Base-by-base conservation (phyloP, 2,113 vertebrate species). In the Tenrec ecaudatus region DNA sequence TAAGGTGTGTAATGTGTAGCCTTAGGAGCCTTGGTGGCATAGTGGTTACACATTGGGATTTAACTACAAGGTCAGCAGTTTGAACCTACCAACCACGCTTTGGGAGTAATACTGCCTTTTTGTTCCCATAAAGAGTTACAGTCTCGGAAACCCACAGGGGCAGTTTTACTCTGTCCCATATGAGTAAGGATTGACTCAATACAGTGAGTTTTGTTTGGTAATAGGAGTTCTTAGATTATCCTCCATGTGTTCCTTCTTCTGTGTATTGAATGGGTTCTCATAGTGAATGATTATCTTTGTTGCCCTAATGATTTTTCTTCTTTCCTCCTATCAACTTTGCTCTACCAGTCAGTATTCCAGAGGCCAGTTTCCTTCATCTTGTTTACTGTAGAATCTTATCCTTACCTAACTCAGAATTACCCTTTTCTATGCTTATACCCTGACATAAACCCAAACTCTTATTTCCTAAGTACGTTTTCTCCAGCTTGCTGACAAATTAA, bases 381-480 rank as follows among this genome's bases (percentile, higher is more conserved):
- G 12, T 89, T 40, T 77, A 8, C 60, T 82, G 0, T 68, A 94
- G 43, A 68, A 62, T 20, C 8, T 68, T 57, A 43, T 90, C 66
- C 68, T 90, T 86, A 79, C 4, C 90, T 84, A 80, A 76, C 6
- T 8, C 58, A 90, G 62, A 90, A 92, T 92, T 89, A 53, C n/a
- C 22, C 85, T 68, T 90, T 94, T 89, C 57, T 88, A 4, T 90
- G 22, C 11, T 88, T 58, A n/a, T 4, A 69, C 10, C 23, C 11
- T 57, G 82, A 3, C 19, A 84, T 73, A 89, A 93, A 68, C n/a
- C 80, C 68, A 62, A 60, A 76, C 71, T 73, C 27, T 95, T 20
- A 84, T 86, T 92, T 93, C 82, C 57, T 84, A 31, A 92, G n/a
- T 94, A 22, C 22, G 17, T 87, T 89, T 25, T 80, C 87, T 17